Evolutionary conservation across 1,140 invertebrate genomes (phyloP).

Genomic region (Anoplolepis gracilipes): DNA sequence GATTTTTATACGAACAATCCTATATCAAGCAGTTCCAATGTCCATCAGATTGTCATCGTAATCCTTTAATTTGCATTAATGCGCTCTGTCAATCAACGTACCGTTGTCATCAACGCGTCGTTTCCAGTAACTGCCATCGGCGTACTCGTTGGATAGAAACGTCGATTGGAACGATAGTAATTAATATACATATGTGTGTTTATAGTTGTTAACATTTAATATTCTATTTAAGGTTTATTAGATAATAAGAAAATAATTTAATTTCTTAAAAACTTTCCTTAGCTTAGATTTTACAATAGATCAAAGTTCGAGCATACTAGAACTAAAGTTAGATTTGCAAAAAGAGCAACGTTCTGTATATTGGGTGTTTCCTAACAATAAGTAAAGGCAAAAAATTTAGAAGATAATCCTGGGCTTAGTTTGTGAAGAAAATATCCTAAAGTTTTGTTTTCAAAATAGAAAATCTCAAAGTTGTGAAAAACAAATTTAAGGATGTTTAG

Average conservation of each 20-base stretch:
- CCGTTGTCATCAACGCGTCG: slow-evolving; percentile 20
- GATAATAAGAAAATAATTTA: too few relatives aligned
- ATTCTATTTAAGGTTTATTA: too few relatives aligned
- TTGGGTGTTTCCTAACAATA: too few relatives aligned
- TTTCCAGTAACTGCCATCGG: background rate
- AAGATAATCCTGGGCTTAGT: too few relatives aligned
- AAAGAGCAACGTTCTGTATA: background rate
- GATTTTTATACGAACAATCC: background rate
- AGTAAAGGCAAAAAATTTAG: too few relatives aligned
- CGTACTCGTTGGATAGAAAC: slow-evolving; percentile 27
- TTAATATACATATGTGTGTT: slow-evolving; percentile 1
- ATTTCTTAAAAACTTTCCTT: background rate
- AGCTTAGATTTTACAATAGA: background rate
- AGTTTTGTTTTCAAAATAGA: too few relatives aligned
- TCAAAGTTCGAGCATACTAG: background rate
- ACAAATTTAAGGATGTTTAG: too few relatives aligned
- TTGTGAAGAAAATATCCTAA: too few relatives aligned
- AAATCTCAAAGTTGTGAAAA: too few relatives aligned
- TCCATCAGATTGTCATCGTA: slow-evolving; percentile 35
- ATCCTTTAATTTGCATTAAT: slow-evolving; percentile 61
- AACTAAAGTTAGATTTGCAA: background rate
- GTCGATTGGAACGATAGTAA: slow-evolving; percentile 53
- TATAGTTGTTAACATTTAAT: slow-evolving; percentile 3
- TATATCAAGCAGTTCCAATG: slow-evolving; percentile 25
- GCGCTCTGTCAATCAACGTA: slow-evolving; percentile 42